These are phyloP conservation scores for Chlorodrepanis virens DNA, from an alignment of 2,113 vertebrate species.

Conservation along the genomic window DNA sequence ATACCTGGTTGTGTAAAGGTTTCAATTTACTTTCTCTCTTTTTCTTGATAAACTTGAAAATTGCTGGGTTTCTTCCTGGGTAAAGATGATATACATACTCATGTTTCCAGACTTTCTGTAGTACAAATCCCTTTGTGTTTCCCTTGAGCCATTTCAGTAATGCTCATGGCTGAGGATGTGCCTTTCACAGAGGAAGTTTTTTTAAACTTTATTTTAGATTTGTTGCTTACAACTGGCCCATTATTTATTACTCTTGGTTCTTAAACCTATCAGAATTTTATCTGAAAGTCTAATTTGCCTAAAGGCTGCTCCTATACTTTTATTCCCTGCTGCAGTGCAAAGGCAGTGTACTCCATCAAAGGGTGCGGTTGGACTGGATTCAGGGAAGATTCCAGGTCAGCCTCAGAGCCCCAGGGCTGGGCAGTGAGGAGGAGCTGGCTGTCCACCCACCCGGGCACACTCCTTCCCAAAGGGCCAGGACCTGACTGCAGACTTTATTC, in stretches of 20 bases:
- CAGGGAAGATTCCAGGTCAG: background rate
- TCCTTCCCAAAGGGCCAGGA: background rate
- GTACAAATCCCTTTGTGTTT: background rate
- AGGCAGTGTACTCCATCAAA: accelerated
- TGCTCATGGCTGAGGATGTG: accelerated
- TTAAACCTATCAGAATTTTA: background rate
- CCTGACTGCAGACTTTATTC: background rate
- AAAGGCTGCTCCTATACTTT: background rate
- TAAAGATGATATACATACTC: background rate
- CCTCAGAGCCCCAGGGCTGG: accelerated
- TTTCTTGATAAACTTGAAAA: background rate
- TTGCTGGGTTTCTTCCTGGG: background rate
- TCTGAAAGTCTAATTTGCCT: background rate
- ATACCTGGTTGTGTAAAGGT: background rate
- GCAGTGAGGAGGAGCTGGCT: background rate
- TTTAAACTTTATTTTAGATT: no score
- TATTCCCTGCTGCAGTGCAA: background rate
- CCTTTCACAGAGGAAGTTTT: background rate
- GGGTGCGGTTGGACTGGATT: background rate
- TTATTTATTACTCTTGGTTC: background rate
- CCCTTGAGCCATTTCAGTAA: background rate
- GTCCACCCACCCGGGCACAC: background rate
- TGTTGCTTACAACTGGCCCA: background rate
- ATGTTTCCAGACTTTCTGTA: background rate
- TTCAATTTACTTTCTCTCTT: background rate